Evolutionary conservation across 2,113 vertebrate genomes (phyloP).

Genomic region (Menura novaehollandiae): DNA sequence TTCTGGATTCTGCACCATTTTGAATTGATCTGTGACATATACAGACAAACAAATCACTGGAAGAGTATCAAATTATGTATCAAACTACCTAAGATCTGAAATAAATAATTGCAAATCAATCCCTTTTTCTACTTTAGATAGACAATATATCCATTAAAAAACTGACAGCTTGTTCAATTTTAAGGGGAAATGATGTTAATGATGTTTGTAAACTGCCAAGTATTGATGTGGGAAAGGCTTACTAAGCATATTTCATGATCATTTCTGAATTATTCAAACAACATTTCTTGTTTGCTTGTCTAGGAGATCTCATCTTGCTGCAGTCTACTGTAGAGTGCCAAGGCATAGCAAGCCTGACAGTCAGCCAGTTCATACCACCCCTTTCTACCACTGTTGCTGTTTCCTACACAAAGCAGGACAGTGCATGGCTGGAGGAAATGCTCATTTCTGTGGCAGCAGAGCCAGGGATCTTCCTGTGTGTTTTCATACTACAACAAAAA

Average conservation of each 20-base stretch:
- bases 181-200: not conserved
- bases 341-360: not conserved
- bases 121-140: not conserved
- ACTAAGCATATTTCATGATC: not conserved
- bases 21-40: not conserved
- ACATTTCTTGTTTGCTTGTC: not conserved
- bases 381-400: not conserved
- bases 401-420: not conserved
- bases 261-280: slow-evolving; percentile 2
- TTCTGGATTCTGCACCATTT: not conserved
- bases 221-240: not conserved
- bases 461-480: not conserved
- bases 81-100: not conserved
- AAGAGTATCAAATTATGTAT: not conserved
- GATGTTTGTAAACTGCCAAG: not conserved
- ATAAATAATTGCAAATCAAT: slow-evolving; percentile 8
- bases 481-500: not conserved
- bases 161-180: not conserved
- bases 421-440: accelerated
- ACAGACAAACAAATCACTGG: not conserved
- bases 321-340: not conserved
- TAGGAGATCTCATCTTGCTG: not conserved
- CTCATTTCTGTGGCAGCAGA: not conserved
- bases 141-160: slow-evolving; percentile 10
- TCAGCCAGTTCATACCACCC: not conserved